Base-by-base conservation (phyloP, 1,140 invertebrate genomes). In the Chrysoperla carnea region DNA sequence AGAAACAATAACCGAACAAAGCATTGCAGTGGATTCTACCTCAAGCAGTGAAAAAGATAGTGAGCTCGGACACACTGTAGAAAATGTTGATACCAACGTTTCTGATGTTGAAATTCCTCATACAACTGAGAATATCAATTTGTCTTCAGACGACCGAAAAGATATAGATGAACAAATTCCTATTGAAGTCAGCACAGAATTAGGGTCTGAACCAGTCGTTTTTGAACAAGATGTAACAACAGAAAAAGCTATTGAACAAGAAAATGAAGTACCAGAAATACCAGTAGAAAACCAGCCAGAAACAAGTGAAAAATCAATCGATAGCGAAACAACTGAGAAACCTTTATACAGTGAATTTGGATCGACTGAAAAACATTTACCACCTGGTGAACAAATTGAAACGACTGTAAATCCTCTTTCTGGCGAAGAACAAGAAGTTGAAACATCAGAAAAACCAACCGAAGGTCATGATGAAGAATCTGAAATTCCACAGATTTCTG, bases 371-470 rank as follows among this genome's bases (percentile, higher is more conserved):
- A 13, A 36, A n/a, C 33, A 36, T 3, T 13, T 35, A 44, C 7
- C 27, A 6, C 12, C 9, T 37, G 38, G 11, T n/a, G 35, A 47
- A 36, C 37, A 50, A 29, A 29, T 7, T 28, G 29, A 36, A 38
- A 40, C 33, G 28, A 41, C 29, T 17, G 37, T 43, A 36, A 36
- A 4, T 15, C 14, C 43, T 29, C 17, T 35, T 27, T 28, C 47
- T 31, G 43, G 43, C 35, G 41, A 36, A 28, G 45, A 46, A 45
- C 48, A 48, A 11, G 48, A 52, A 38, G 31, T 33, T 33, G n/a
- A 37, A 33, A 37, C 45, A 1, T 17, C 45, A 17, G 44, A 47
- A 17, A 50, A 42, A n/a, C 9, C 41, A 17, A 35, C 33, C 39
- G 40, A 31, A 11, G 43, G 44, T 33, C 42, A 48, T 40, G 40